Evolutionary conservation across 2,888 invertebrate genomes (phyloP), one percentile per base, ranked within the genome.

Genomic region (Mesochorus sp.): DNA sequence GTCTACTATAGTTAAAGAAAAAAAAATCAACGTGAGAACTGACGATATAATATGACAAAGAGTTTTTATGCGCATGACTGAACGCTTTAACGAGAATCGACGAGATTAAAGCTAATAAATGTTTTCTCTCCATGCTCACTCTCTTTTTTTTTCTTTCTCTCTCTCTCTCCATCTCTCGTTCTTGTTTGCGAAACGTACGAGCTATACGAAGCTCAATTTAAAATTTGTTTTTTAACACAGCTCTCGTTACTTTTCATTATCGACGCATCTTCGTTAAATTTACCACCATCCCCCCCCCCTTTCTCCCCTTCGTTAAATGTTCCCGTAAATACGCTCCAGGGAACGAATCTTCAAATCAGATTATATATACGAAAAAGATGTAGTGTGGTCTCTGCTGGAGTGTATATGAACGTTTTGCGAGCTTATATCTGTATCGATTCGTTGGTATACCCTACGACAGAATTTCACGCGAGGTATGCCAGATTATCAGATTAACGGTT

Each of bases 401-500:
- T 24, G 51, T 28, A 0, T 28, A 6, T 51, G 12, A 34, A 28
- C 14, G 49, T 37, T 14, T 47, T 19, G 19, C 44, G 31, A 34
- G 62, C 37, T 66, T 37, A 26, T 51, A 51, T 26, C 26, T 28
- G 24, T 31, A 57, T 57, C 59, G 42, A 42, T 42, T 42, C 55
- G n/a, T 57, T 12, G 39, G 31, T 26, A 12, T 55, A 28, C 12
- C 55, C 55, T 31, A 37, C 67, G 67, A 53, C 42, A 55, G 67
- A 34, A 67, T 67, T 62, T 55, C 42, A 55, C 67, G 19, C 67
- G 67, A 42, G 14, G 28, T 55, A 42, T 55, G 19, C 55, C 44
- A n/a, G 67, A 67, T 67, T 67, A 67, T 67, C 44, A 42, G 67
- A 67, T 67, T 67, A 67, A 67, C 67, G 31, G 28, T 39, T 37